These are phyloP conservation scores for Pao palembangensis DNA, from an alignment of 2,113 vertebrate species.

Conservation along the genomic window DNA sequence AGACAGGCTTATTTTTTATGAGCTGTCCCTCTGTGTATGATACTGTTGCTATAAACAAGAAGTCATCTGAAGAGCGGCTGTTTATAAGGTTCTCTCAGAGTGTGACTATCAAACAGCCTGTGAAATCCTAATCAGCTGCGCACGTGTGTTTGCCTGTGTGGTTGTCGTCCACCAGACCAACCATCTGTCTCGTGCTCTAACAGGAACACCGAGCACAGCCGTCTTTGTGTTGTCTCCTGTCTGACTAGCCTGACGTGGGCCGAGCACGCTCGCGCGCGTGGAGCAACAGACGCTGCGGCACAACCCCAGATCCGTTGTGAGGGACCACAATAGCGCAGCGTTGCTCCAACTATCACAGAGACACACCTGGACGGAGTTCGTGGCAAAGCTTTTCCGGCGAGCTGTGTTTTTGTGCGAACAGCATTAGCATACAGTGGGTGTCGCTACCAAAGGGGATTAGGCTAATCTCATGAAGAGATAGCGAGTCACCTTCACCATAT, in stretches of 20 bases:
- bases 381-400: background rate
- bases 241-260: background rate
- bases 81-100: conserved; percentile 62
- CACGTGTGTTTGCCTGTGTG: conserved; percentile 27
- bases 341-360: no score
- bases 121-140: conserved; percentile 45
- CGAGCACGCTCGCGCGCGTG: background rate
- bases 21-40: conserved; percentile 42
- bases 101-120: conserved; percentile 44
- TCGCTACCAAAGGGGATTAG: conserved; percentile 19
- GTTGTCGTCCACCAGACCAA: conserved; percentile 47
- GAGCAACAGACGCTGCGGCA: conserved; percentile 1
- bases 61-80: conserved; percentile 51
- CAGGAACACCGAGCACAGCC: conserved; percentile 24
- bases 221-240: conserved; percentile 5
- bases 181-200: conserved; percentile 52
- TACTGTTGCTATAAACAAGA: conserved; percentile 56
- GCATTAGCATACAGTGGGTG: conserved; percentile 28
- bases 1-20: conserved; percentile 41
- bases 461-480: conserved; percentile 33
- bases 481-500: conserved; percentile 37
- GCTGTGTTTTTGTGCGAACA: conserved; percentile 13
- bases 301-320: background rate
- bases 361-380: background rate
- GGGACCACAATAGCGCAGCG: background rate